A percentile compares a stretch with the other conserved stretches of the same genome.
These are phyloP conservation scores for Lophotriccus pileatus DNA, from an alignment of 2,797 vertebrate genomes.

Conservation along the genomic window DNA sequence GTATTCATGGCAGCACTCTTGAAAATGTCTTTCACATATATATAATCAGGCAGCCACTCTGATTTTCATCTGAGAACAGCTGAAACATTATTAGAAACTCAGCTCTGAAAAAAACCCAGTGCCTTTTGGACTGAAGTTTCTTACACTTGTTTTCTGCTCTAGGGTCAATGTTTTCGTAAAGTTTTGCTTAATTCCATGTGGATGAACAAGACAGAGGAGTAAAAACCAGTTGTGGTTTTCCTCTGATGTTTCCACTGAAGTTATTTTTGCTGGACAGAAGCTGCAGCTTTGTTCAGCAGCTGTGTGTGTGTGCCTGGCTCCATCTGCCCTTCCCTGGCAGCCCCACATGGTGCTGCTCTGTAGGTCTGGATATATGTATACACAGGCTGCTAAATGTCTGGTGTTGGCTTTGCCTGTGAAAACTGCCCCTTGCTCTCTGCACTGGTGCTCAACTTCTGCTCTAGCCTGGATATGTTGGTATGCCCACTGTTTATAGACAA, in stretches of 20 bases:
- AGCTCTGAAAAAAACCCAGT: neutral
- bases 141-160: neutral
- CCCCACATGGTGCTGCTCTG: neutral
- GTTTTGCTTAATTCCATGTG: neutral
- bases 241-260: neutral
- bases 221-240: neutral
- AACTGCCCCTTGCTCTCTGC: neutral
- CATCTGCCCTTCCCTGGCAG: neutral
- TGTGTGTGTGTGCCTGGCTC: neutral
- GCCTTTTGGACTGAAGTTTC: neutral
- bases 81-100: neutral
- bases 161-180: neutral
- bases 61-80: neutral
- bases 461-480: neutral
- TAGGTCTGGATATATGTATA: neutral
- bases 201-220: neutral
- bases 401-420: neutral
- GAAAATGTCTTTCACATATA: neutral
- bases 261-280: neutral
- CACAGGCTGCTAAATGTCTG: neutral
- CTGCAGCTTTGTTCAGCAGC: neutral
- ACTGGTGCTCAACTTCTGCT: neutral
- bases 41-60: neutral
- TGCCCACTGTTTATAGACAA: neutral
- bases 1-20: neutral